phyloP scores from a whole-genome alignment of 2,797 vertebrate species.

The Gouania willdenowi region DNA sequence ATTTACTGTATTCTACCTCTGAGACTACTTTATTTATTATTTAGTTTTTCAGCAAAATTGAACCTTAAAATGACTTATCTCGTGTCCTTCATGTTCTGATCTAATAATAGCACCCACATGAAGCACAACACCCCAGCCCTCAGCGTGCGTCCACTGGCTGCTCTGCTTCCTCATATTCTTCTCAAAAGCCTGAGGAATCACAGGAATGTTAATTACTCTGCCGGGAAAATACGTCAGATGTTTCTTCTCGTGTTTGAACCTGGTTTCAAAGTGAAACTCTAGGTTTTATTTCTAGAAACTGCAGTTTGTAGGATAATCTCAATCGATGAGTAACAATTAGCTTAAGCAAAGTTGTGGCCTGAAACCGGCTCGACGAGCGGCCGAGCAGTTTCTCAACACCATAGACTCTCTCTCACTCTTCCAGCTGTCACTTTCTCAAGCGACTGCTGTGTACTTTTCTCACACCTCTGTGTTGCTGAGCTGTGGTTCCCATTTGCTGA shows the following conservation, averaged over 20 bases:
- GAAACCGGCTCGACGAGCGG: constrained; percentile 55
- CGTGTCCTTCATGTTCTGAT: constrained; percentile 38
- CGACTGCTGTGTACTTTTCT: constrained; percentile 16
- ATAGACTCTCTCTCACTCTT: constrained; percentile 29
- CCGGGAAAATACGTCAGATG: constrained; percentile 41
- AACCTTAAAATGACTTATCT: constrained; percentile 36
- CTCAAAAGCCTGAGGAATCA: constrained; percentile 64
- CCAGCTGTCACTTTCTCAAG: constrained; percentile 18
- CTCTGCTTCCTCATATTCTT: constrained; percentile 58
- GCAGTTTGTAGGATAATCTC: constrained; percentile 14
- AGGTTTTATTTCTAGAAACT: constrained; percentile 6
- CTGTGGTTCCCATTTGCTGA: background rate
- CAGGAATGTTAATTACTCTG: constrained; percentile 74
- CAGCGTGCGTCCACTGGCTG: constrained; percentile 23
- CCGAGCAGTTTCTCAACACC: constrained; percentile 12
- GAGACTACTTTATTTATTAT: too few species aligned
- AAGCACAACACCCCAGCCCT: constrained; percentile 23
- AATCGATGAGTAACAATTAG: constrained; percentile 40
- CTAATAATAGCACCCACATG: constrained; percentile 59
- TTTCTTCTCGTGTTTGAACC: constrained; percentile 12
- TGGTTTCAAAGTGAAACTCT: too few species aligned
- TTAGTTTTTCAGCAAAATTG: too few species aligned
- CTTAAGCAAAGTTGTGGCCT: constrained; percentile 48
- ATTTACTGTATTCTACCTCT: too few species aligned
- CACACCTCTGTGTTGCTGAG: background rate